Base-by-base conservation (phyloP, 2,113 vertebrate species). In the Myodes glareolus region DNA sequence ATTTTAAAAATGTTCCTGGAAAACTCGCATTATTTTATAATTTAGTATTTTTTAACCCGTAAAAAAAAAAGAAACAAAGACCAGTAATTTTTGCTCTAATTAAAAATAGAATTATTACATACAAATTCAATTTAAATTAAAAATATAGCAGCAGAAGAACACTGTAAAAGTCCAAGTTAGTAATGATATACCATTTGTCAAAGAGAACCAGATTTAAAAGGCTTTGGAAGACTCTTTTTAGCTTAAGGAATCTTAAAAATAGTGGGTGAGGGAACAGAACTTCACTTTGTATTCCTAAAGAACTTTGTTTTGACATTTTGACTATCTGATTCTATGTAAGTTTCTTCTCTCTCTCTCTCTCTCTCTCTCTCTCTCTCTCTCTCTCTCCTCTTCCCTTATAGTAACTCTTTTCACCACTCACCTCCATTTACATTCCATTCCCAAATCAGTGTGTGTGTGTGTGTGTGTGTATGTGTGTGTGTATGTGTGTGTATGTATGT, bases 101-200 rank as follows among this genome's bases (percentile, higher is more conserved):
- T 92, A n/a, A 88, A 95, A 92, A 88, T 92, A 85, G 8, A 94
- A 77, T 39, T 52, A 27, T 42, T 72, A 39, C 39, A 39, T 72
- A 7, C 39, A 39, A 72, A 50, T 47, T 78, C 1, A 81, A 73
- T 31, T 47, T 21, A n/a, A 13, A n/a, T 85, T 90, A 27, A 90
- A 95, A 91, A 91, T 91, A 81, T 8, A 95, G 52, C 65, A 50
- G 36, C 21, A 58, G 77, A 80, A 95, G 94, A 88, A 87, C 45
- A 42, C 21, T 90, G 70, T 85, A 70, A 85, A 92, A 95, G 92
- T 81, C 93, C 70, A 94, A 97, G 91, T 96, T 97, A 82, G 82
- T 89, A 97, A 91, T 76, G 78, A 75, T 97, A 90, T 82, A 78
- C 89, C 84, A 93, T 95, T 92, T 67, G 73, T 86, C 47, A 86